Conservation (phyloP, 2,888 invertebrate genomes). For the Zygogramma bicolorata region DNA sequence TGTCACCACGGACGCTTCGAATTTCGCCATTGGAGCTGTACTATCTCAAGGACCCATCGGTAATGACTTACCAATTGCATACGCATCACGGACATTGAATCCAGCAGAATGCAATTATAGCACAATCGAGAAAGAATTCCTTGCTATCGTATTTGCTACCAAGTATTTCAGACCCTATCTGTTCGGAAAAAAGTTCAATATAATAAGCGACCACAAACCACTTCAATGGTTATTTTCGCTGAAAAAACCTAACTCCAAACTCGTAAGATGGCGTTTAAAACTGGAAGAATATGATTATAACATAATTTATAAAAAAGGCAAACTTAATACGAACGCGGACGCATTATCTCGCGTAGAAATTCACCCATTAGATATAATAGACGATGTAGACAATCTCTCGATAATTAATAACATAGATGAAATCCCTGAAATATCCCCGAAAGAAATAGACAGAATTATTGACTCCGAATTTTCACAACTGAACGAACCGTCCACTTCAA, state of each 20-base stretch:
- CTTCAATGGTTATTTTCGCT: slow-evolving; percentile 34
- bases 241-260: slow-evolving; percentile 34
- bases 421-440: background rate
- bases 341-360: slow-evolving; percentile 25
- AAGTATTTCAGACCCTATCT: slow-evolving; percentile 46
- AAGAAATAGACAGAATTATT: background rate
- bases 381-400: background rate
- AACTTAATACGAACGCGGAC: slow-evolving; percentile 30
- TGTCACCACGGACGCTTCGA: slow-evolving; percentile 21
- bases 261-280: slow-evolving; percentile 37
- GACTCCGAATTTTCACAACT: background rate
- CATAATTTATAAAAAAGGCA: slow-evolving; percentile 33
- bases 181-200: slow-evolving; percentile 30
- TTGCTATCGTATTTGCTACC: slow-evolving; percentile 37
- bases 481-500: background rate
- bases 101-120: slow-evolving; percentile 26
- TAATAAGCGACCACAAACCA: slow-evolving; percentile 38
- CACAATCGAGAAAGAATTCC: slow-evolving; percentile 43
- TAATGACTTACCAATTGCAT: slow-evolving; percentile 9
- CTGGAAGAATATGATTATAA: slow-evolving; percentile 36
- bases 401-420: background rate
- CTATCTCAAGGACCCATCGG: slow-evolving; percentile 13
- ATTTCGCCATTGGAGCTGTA: slow-evolving; percentile 25
- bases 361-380: background rate
- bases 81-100: slow-evolving; percentile 38